Percentiles rank a stretch among this genome's conserved stretches.
Evolutionary conservation across 2,888 invertebrate species (phyloP).

Genomic region (Galerucella nymphaeae): DNA sequence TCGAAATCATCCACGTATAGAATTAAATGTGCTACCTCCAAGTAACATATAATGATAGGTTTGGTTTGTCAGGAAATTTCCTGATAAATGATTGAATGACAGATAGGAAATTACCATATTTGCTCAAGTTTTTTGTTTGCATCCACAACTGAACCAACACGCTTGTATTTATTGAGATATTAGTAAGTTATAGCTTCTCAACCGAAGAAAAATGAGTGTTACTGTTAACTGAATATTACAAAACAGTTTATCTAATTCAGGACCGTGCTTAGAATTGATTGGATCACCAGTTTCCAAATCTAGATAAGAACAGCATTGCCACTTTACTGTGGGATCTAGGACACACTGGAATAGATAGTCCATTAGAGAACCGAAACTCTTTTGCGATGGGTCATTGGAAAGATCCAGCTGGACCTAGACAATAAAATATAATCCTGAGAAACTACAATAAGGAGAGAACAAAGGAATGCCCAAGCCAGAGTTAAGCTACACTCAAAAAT

Average conservation of each 20-base stretch:
- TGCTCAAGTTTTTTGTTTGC: slow-evolving; percentile 30
- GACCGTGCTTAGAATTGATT: not conserved
- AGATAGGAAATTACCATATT: slow-evolving; percentile 29
- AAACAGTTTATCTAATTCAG: slow-evolving; percentile 17
- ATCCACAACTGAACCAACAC: slow-evolving; percentile 24
- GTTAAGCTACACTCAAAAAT: no score
- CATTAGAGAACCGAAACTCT: no score
- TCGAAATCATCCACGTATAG: not conserved
- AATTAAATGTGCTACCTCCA: not conserved
- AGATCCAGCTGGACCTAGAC: no score
- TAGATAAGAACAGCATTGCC: no score
- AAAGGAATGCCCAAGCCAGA: no score
- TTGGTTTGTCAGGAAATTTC: slow-evolving; percentile 15
- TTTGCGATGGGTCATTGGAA: no score
- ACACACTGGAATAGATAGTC: no score
- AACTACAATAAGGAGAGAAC: no score
- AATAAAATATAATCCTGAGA: no score
- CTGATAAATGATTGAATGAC: slow-evolving; percentile 25
- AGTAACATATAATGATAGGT: slow-evolving; percentile 12
- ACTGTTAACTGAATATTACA: slow-evolving; percentile 33
- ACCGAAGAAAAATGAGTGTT: slow-evolving; percentile 35
- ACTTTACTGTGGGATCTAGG: no score
- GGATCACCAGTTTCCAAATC: no score
- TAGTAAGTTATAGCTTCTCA: slow-evolving; percentile 36
- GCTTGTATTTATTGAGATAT: slow-evolving; percentile 40